A percentile compares a stretch with the other conserved stretches of the same genome.
phyloP scores from a whole-genome alignment of 2,113 vertebrate genomes.

The Cyphomyrus discorhynchus region DNA sequence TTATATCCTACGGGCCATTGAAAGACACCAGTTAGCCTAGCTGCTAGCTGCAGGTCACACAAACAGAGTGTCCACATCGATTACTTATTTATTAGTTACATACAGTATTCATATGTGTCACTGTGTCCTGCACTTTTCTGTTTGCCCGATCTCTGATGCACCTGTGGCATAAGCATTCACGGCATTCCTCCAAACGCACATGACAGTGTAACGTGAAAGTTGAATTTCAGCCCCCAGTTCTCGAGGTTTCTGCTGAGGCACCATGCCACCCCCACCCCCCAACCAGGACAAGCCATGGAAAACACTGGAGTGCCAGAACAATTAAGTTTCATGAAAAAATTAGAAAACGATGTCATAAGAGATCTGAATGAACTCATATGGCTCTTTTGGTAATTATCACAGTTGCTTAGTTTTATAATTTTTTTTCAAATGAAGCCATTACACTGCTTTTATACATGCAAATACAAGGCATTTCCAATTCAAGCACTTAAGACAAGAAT shows the following conservation, averaged over 20 bases:
- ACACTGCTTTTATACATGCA: slow-evolving; percentile 8
- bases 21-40: neutral
- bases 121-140: neutral
- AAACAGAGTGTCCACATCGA: neutral
- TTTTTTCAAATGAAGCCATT: neutral
- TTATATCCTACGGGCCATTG: neutral
- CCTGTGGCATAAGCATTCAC: neutral
- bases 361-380: neutral
- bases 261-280: neutral
- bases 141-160: neutral
- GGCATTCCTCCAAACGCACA: neutral
- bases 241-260: neutral
- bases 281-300: neutral
- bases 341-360: neutral
- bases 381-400: neutral
- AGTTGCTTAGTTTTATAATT: neutral
- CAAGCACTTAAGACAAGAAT: neutral
- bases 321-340: slow-evolving; percentile 2
- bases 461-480: neutral
- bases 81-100: neutral
- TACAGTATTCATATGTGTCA: neutral
- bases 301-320: neutral
- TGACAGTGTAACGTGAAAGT: neutral
- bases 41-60: neutral
- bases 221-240: neutral